A percentile compares a stretch with the other conserved stretches of the same genome.
Conservation (phyloP, 1,140 invertebrate genomes). For the Aphis gossypii region DNA sequence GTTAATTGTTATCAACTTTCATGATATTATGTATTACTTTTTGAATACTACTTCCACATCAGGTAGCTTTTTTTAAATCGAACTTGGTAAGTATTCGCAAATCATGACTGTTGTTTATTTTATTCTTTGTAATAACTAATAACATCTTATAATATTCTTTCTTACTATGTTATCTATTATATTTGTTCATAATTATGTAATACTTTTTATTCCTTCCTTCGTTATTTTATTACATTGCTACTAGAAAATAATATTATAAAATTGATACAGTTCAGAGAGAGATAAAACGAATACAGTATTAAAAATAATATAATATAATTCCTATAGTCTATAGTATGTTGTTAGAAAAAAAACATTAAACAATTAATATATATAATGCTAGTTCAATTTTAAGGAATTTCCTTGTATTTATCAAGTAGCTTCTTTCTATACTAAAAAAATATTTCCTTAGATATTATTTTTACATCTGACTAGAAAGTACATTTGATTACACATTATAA, state of each 20-base stretch:
- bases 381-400: background rate
- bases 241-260: background rate
- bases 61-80: background rate
- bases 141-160: background rate
- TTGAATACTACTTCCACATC: background rate
- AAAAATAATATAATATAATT: background rate
- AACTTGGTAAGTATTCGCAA: too few species aligned
- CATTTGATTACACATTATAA: background rate
- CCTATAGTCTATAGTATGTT: background rate
- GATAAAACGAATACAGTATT: background rate
- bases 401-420: background rate
- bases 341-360: background rate
- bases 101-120: too few species aligned
- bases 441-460: background rate
- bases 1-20: background rate
- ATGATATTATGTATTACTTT: background rate
- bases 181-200: background rate
- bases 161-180: background rate
- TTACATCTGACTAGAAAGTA: background rate
- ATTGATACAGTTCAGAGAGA: background rate
- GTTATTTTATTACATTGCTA: background rate
- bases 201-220: background rate
- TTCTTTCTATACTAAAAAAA: background rate
- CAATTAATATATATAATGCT: background rate
- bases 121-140: too few species aligned